Percentiles rank a stretch among this genome's conserved stretches.
These are phyloP conservation scores for Steinernema carpocapsae DNA, from an alignment of 2,888 invertebrate genomes.

Conservation along the genomic window DNA sequence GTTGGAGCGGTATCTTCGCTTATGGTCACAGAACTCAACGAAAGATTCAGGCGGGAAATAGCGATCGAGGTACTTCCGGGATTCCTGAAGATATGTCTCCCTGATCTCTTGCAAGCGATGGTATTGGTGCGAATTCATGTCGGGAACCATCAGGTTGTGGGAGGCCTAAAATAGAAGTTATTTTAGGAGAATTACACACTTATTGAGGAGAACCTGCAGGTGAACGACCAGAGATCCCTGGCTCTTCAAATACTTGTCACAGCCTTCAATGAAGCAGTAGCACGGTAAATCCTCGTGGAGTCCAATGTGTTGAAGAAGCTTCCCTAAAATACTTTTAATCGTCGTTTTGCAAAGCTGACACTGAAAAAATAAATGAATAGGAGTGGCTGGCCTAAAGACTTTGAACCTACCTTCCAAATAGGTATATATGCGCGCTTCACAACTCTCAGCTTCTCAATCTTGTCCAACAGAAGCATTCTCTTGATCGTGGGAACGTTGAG, in stretches of 20 bases:
- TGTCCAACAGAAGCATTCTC: not conserved
- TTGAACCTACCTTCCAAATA: not conserved
- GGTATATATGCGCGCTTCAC: not conserved
- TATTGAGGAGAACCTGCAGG: not conserved
- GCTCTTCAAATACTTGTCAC: not conserved
- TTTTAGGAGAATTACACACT: not conserved
- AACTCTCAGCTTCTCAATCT: not conserved
- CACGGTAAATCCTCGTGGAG: not conserved
- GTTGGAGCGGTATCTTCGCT: not conserved
- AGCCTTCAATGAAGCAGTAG: constrained; percentile 4
- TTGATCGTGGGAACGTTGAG: not conserved
- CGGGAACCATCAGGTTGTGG: not conserved
- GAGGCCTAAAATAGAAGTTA: not conserved
- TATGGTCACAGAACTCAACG: not conserved
- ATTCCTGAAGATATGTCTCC: not conserved
- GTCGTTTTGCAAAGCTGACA: constrained; percentile 11
- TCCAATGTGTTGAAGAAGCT: not conserved
- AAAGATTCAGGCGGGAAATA: constrained; percentile 28
- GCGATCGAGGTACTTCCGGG: not conserved
- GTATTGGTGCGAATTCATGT: not conserved
- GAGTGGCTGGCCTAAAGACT: not conserved
- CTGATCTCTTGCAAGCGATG: too few species aligned
- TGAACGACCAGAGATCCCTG: not conserved
- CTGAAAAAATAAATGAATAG: not conserved
- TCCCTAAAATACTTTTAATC: not conserved